Percentiles rank a stretch among this genome's conserved stretches.
Evolutionary conservation across 2,888 invertebrate genomes (phyloP).

Genomic region (Drosophila neutralis): DNA sequence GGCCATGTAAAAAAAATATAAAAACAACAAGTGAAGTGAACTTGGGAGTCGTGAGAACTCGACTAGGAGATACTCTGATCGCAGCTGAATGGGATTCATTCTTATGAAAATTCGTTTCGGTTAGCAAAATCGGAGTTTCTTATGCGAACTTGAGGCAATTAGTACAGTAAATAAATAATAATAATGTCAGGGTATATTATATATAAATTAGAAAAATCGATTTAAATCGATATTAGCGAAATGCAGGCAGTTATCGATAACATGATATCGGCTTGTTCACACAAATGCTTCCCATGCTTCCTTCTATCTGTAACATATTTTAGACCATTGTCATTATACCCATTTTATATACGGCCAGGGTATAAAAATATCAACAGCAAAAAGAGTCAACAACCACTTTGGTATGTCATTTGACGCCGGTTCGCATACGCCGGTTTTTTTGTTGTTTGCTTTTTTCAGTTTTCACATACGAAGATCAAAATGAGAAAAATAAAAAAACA

Average conservation of each 20-base stretch:
- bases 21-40: background rate
- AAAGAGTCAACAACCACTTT: conserved; percentile 74
- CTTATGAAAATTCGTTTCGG: background rate
- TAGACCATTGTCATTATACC: background rate
- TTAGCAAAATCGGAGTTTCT: background rate
- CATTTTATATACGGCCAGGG: background rate
- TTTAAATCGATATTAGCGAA: background rate
- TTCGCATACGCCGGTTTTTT: conserved; percentile 42
- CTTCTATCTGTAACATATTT: background rate
- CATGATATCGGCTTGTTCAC: background rate
- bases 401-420: conserved; percentile 64
- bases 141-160: background rate
- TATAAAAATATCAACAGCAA: conserved; percentile 14
- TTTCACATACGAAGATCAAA: conserved; percentile 46
- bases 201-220: background rate
- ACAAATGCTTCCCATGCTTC: background rate
- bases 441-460: conserved; percentile 22
- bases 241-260: background rate
- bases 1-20: conserved; percentile 24
- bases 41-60: background rate
- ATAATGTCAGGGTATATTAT: background rate
- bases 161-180: background rate
- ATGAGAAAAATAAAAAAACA: conserved; percentile 6
- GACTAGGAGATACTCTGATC: background rate
- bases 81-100: background rate